Conservation (phyloP, 2,113 vertebrate species). For the Apaloderma vittatum region DNA sequence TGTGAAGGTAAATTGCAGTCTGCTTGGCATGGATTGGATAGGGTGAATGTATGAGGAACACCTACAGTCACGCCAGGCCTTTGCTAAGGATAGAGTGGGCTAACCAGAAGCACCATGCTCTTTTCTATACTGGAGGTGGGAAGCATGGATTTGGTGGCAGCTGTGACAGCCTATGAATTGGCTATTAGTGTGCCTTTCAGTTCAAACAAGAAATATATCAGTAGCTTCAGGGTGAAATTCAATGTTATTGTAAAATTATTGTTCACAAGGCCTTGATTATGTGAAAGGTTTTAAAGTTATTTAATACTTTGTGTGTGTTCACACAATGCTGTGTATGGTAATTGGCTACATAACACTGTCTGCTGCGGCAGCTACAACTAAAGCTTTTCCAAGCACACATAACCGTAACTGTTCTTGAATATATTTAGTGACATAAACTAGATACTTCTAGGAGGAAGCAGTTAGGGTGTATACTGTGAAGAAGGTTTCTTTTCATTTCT, state of each 20-base stretch:
- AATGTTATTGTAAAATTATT: background rate
- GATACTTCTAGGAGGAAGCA: background rate
- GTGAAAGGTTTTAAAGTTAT: background rate
- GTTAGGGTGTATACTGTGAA: background rate
- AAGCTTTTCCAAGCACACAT: background rate
- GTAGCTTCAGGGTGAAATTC: background rate
- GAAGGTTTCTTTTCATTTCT: background rate
- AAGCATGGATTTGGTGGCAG: background rate
- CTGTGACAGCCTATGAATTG: background rate
- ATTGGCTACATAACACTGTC: background rate
- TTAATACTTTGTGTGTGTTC: background rate
- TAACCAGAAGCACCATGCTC: background rate
- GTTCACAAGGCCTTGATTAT: background rate
- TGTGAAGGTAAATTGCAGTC: background rate
- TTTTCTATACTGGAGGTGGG: background rate
- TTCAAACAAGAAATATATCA: background rate
- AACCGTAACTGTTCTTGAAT: background rate
- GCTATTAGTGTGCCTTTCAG: fast-evolving
- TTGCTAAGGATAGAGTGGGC: background rate
- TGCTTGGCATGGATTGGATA: background rate
- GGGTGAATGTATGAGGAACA: background rate
- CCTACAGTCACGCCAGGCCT: background rate
- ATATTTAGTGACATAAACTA: background rate
- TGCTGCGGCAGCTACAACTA: background rate
- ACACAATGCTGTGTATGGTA: background rate